These are phyloP conservation scores for Fulica atra DNA, from an alignment of 2,113 vertebrate genomes.

Conservation along the genomic window DNA sequence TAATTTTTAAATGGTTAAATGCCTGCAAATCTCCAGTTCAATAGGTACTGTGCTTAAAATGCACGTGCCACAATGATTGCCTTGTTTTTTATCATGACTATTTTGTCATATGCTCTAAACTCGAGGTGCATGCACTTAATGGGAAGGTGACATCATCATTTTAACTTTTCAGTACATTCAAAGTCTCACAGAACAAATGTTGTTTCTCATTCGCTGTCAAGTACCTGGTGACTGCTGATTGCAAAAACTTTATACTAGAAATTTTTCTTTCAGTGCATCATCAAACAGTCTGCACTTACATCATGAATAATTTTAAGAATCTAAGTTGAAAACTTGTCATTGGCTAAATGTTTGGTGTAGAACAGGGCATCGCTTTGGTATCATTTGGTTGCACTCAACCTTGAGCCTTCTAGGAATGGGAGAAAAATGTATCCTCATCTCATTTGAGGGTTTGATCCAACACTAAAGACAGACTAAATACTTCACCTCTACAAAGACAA, in stretches of 20 bases:
- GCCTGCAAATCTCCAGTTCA: neutral
- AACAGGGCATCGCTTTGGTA: neutral
- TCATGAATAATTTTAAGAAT: neutral
- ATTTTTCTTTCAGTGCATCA: neutral
- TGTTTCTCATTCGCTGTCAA: neutral
- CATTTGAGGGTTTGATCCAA: neutral
- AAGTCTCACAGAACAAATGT: neutral
- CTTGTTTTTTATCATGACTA: neutral
- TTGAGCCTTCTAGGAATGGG: neutral
- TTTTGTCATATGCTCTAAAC: neutral
- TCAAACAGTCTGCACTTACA: neutral
- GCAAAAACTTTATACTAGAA: neutral
- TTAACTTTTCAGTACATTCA: neutral
- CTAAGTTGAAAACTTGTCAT: neutral
- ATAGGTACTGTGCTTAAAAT: neutral
- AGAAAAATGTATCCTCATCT: neutral
- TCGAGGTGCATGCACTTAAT: neutral
- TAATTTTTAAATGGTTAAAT: neutral
- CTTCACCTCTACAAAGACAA: neutral
- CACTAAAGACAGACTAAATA: neutral
- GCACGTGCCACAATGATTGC: neutral
- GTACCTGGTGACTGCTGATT: neutral
- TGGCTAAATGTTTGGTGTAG: neutral
- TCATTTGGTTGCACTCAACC: neutral
- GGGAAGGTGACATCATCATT: neutral